phyloP scores from a whole-genome alignment of 2,797 vertebrate species.

The Cyclura pinguis region DNA sequence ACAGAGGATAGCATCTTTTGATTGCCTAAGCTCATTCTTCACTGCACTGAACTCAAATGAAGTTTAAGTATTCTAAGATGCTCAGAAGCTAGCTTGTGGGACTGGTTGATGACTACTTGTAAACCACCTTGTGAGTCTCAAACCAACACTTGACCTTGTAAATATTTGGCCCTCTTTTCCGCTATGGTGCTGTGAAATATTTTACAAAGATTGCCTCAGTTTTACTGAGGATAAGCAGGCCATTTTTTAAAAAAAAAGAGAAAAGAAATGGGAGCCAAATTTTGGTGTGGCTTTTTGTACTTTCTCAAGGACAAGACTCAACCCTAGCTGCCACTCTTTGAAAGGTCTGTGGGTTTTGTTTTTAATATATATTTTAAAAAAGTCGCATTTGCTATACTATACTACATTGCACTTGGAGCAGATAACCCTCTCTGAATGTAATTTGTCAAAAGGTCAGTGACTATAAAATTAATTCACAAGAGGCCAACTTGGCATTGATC shows the following conservation, averaged over 20 bases:
- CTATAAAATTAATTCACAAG: constrained; percentile 2
- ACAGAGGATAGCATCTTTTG: not conserved
- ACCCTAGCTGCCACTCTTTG: not conserved
- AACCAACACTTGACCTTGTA: constrained; percentile 7
- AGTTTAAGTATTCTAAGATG: not conserved
- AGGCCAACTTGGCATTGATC: not conserved
- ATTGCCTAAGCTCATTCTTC: not conserved
- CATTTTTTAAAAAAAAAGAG: constrained; percentile 20
- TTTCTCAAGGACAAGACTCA: constrained; percentile 52
- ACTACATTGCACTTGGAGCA: constrained; percentile 62
- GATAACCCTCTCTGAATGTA: constrained; percentile 30
- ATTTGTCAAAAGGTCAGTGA: not conserved
- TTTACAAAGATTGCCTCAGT: constrained; percentile 78
- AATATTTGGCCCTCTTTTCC: constrained; percentile 61
- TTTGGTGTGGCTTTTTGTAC: constrained; percentile 41
- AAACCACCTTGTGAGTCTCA: not conserved
- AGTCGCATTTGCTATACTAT: constrained; percentile 41
- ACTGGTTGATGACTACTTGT: not conserved
- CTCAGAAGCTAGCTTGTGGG: not conserved
- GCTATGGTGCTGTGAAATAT: constrained; percentile 73
- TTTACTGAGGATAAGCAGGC: constrained; percentile 77
- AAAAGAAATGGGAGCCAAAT: constrained; percentile 65
- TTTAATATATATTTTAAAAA: constrained; percentile 4
- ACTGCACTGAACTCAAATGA: not conserved
- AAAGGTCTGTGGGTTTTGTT: not conserved